Evolutionary conservation across 2,113 vertebrate genomes (phyloP).

Genomic region (Ciconia maguari): DNA sequence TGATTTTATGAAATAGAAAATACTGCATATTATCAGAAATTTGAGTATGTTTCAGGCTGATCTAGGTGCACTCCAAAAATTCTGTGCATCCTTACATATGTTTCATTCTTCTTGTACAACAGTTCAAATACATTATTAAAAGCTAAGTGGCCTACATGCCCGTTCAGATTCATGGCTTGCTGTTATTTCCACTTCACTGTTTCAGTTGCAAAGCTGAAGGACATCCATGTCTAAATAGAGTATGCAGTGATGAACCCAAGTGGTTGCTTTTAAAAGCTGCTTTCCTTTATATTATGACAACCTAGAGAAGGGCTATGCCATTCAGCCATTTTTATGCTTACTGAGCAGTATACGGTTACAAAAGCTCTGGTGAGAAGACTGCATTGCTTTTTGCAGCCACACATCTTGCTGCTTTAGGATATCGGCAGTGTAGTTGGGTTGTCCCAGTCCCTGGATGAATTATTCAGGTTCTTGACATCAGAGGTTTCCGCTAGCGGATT

Average conservation of each 20-base stretch:
- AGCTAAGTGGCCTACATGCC: background rate
- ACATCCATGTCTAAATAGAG: background rate
- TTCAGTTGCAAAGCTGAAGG: background rate
- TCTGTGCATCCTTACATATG: background rate
- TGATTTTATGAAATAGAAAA: background rate
- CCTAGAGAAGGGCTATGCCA: background rate
- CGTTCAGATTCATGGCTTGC: background rate
- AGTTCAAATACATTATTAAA: background rate
- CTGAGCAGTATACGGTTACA: background rate
- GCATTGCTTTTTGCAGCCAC: slow-evolving; percentile 26
- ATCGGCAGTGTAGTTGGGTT: slow-evolving; percentile 17
- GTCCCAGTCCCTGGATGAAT: slow-evolving; percentile 67
- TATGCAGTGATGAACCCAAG: background rate
- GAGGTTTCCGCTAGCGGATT: slow-evolving; percentile 65
- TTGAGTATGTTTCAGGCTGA: background rate
- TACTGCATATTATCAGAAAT: background rate
- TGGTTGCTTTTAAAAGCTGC: background rate
- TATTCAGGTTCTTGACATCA: slow-evolving; percentile 82
- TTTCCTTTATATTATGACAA: background rate
- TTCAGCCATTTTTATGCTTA: background rate
- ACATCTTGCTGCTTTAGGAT: slow-evolving; percentile 11
- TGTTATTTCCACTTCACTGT: background rate
- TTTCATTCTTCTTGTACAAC: background rate
- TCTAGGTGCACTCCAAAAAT: background rate
- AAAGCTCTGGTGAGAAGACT: background rate